Conservation (phyloP, 2,888 invertebrate species). For the Thera britannica region DNA sequence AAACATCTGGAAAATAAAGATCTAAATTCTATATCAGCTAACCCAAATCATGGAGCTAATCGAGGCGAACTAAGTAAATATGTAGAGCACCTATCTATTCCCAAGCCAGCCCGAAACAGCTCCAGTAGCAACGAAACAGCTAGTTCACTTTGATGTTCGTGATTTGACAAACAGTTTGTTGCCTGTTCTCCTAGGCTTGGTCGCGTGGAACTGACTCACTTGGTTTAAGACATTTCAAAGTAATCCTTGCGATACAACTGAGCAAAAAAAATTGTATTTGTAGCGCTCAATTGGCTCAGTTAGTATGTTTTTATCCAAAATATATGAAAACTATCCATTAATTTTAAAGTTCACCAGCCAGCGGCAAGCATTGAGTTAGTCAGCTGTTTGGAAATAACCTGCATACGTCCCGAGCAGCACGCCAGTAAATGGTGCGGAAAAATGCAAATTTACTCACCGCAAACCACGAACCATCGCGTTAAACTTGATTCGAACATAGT, state of each 20-base stretch:
- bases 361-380: neutral
- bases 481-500: slow-evolving; percentile 36
- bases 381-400: slow-evolving; percentile 11
- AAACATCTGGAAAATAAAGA: slow-evolving; percentile 8
- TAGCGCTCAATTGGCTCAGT: too few species aligned
- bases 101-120: slow-evolving; percentile 17
- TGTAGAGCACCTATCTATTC: slow-evolving; percentile 24
- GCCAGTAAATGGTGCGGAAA: slow-evolving; percentile 66
- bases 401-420: slow-evolving; percentile 31
- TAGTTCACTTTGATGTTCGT: slow-evolving; percentile 1
- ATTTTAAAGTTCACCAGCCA: neutral
- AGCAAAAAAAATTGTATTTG: too few species aligned
- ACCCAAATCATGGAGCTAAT: slow-evolving; percentile 30
- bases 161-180: too few species aligned
- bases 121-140: slow-evolving; percentile 7
- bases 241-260: too few species aligned
- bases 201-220: too few species aligned
- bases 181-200: too few species aligned
- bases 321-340: too few species aligned
- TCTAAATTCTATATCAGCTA: slow-evolving; percentile 19
- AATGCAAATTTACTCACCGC: slow-evolving; percentile 69
- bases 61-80: slow-evolving; percentile 28
- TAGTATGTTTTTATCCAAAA: too few species aligned
- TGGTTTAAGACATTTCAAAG: too few species aligned
- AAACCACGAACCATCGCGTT: slow-evolving; percentile 54